A percentile compares a stretch with the other conserved stretches of the same genome.
Conservation (phyloP, 2,113 vertebrate genomes). For the Pimephales promelas region DNA sequence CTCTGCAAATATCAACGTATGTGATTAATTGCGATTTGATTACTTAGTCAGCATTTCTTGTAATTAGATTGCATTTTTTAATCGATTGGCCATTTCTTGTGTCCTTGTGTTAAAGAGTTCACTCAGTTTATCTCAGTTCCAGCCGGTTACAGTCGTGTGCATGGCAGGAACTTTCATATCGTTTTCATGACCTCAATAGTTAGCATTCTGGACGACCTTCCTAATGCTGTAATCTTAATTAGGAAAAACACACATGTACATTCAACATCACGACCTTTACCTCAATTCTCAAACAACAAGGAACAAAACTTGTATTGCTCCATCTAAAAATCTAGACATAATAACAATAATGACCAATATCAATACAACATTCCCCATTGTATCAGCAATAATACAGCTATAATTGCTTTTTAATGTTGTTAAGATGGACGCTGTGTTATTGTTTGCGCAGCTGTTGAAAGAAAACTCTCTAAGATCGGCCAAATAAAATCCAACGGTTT, state of each 20-base stretch:
- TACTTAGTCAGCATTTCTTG: background rate
- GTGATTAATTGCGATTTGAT: constrained; percentile 1
- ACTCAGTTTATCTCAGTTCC: background rate
- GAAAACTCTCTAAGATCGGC: constrained; percentile 59
- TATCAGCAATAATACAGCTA: constrained; percentile 72
- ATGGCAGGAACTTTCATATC: constrained; percentile 16
- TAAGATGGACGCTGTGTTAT: constrained; percentile 70
- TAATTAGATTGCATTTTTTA: background rate
- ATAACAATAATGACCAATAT: constrained; percentile 57
- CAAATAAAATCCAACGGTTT: constrained; percentile 44
- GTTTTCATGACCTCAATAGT: constrained; percentile 40
- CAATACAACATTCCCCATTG: constrained; percentile 75
- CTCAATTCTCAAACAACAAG: constrained; percentile 39
- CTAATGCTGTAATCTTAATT: constrained; percentile 17
- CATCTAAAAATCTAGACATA: constrained; percentile 44
- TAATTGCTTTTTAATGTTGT: constrained; percentile 81
- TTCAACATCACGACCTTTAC: background rate
- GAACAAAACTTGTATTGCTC: constrained; percentile 29
- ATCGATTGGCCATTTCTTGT: background rate
- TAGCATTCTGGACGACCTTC: constrained; percentile 44
- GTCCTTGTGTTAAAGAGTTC: background rate
- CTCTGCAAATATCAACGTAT: background rate
- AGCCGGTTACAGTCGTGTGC: too few species aligned
- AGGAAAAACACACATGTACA: constrained; percentile 11
- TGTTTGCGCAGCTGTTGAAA: constrained; percentile 78